Base-by-base conservation (phyloP, 2,888 invertebrate genomes). In the Epistrophe eligans region DNA sequence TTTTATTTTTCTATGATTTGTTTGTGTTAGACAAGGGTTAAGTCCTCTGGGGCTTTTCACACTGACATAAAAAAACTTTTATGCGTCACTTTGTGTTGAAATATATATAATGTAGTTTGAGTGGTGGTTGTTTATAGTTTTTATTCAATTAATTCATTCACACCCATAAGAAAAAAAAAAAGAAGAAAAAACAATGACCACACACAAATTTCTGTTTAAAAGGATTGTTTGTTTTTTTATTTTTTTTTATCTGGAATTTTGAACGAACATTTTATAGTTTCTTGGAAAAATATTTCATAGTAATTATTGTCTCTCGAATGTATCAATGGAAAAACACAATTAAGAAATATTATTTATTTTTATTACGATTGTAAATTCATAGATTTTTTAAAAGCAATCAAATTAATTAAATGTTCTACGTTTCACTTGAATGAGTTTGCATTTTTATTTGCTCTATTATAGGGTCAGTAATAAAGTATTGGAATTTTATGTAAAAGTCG, bases 1-100 rank as follows among this genome's bases (percentile, higher is more conserved):
- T 15, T 55, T 10, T 17, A 32, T n/a, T 17, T 9, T n/a, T 35
- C 0, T 2, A 9, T 57, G 15, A 55, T 17, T 48, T 48, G 17
- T 48, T 17, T 17, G 28, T n/a, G 11, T 2, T 28, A 55, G 19
- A n/a, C 15, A 52, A 52, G 19, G 52, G 13, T 7, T 28, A 24
- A 52, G 0, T 24, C 15, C 28, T 28, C 15, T 13, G 6, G 55
- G 13, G 15, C 24, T 28, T 55, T 52, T 28, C 28, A 55, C 55
- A 55, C 28, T 28, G 2, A 15, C 28, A 55, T 28, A 24, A 15
- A 24, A 15, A 15, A 55, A 55, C 4, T 15, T 55, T 28, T 55
- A 55, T 57, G 57, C 57, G 57, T 57, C 32, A 57, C 57, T 57
- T 28, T 57, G n/a, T n/a, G 35, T 24, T 28, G 32, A 35, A 35